Percentiles rank a stretch among this genome's conserved stretches.
Evolutionary conservation across 1,140 invertebrate genomes (phyloP).

Genomic region (Megalonaias nervosa): DNA sequence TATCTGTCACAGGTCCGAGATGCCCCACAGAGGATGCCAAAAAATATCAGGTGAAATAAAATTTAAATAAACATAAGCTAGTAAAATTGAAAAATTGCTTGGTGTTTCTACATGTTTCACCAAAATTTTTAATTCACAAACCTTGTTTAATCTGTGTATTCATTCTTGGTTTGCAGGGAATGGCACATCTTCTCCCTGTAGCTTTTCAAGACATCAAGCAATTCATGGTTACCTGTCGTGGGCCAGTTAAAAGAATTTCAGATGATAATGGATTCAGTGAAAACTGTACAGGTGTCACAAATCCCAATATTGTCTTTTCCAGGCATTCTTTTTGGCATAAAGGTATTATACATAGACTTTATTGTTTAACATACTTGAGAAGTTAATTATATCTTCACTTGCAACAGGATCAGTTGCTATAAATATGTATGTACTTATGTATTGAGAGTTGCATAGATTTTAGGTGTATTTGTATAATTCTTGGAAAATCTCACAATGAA

Average conservation of each 20-base stretch:
- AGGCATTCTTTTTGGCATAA: conserved; percentile 26
- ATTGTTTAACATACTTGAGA: too few relatives aligned
- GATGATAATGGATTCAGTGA: conserved; percentile 26
- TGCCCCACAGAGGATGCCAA: conserved; percentile 37
- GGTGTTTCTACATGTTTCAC: background rate
- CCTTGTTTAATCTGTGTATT: background rate
- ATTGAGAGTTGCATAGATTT: too few relatives aligned
- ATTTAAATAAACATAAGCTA: background rate
- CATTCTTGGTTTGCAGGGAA: conserved; percentile 10
- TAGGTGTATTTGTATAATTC: too few relatives aligned
- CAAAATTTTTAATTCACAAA: background rate
- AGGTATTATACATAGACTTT: background rate
- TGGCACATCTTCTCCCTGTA: conserved; percentile 18
- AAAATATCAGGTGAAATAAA: conserved; percentile 38
- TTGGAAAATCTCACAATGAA: too few relatives aligned
- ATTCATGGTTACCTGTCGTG: conserved; percentile 13
- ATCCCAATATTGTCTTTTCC: conserved; percentile 16
- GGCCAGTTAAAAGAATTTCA: background rate
- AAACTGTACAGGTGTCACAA: conserved; percentile 7
- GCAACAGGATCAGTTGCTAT: too few relatives aligned
- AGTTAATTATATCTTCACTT: too few relatives aligned
- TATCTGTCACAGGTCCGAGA: conserved; percentile 52
- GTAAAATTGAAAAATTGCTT: background rate
- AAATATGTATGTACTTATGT: too few relatives aligned
- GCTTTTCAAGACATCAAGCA: conserved; percentile 16